Evolutionary conservation across 1,140 invertebrate genomes (phyloP), one percentile per base, ranked within the genome.

Genomic region (Thaumatotibia leucotreta): DNA sequence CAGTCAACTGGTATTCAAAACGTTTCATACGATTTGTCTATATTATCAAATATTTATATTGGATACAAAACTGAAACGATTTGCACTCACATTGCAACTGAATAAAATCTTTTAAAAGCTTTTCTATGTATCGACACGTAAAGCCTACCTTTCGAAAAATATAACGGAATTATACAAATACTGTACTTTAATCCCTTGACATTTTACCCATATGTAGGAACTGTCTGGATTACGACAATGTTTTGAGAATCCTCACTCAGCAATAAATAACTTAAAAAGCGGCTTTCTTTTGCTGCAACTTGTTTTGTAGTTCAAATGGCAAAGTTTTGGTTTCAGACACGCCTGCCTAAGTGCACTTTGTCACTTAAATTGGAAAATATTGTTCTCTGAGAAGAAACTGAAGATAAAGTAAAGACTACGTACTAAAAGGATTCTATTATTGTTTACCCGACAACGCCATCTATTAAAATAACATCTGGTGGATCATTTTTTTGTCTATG

Each of bases 321-420:
- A 78, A 89, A 88, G 87, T 88, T 89, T 88, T 88, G 84, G 84
- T 89, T 87, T 86, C 83, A 80, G 72, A 83, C 80, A 83, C 80
- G 79, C 79, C 82, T 80, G 82, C 83, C 80, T 89, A 89, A 89
- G 85, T 89, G 87, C 87, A 89, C 86, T 89, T 88, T 89, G 86
- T 89, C 86, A 85, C 83, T 89, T 88, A 88, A 85, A 88, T 88
- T 86, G 86, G 75, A 89, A 89, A 89, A 89, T 88, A 89, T 89
- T 83, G 86, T 82, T 82, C 77, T 83, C 73, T 67, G 69, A 65
- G 66, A 76, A 79, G 76, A 80, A 82, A 77, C 75, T 73, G 65
- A 52, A 61, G 29, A 58, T 29, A 50, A 69, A 73, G 75, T 81
- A 77, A 73, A 70, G 75, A 72, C 73, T 76, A 75, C 66, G 70